Base-by-base conservation (phyloP, 1,140 invertebrate species). In the Drosophila equinoxialis region DNA sequence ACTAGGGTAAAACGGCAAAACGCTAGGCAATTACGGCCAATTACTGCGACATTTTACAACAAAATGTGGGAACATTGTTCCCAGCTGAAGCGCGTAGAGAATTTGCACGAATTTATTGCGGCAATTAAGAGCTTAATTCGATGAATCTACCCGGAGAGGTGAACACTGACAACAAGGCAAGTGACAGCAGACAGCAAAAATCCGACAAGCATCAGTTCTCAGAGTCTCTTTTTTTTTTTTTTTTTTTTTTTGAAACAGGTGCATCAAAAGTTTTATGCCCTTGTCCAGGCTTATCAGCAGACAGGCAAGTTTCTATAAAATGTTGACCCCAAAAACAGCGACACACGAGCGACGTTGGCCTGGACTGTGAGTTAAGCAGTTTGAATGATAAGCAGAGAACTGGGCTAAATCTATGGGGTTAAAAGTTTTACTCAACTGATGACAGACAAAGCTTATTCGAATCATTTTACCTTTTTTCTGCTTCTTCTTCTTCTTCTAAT, bases 111-210 rank as follows among this genome's bases (percentile, higher is more conserved):
- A 89, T 89, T 87, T 89, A 87, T 87, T 89, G 71, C 64, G 42
- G 84, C 84, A 87, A 87, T 87, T 87, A 87, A 89, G 84, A 42
- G 41, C 68, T 78, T 89, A 87, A 87, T 87, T 87, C 74, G 80
- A 87, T 87, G 84, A 89, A 69, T 68, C 73, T 60, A 51, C 13
- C 55, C 75, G 41, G 48, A 13, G 39, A 30, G 14, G 13, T 23
- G 35, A 10, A 42, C 48, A 23, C 30, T 11, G 60, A 8, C 48
- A 55, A 65, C 41, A 51, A 41, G 39, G 61, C 41, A 59, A 41
- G 39, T 26, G 37, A 54, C 45, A 55, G 30, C 54, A 48, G 35
- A 39, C 20, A 58, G 48, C 39, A 48, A 42, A 41, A 68, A 66
- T 57, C 65, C 59, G 65, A 54, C 64, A 59, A 45, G 17, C 65